These are phyloP conservation scores for Tympanuchus pallidicinctus DNA, from an alignment of 2,113 vertebrate species.

Conservation along the genomic window DNA sequence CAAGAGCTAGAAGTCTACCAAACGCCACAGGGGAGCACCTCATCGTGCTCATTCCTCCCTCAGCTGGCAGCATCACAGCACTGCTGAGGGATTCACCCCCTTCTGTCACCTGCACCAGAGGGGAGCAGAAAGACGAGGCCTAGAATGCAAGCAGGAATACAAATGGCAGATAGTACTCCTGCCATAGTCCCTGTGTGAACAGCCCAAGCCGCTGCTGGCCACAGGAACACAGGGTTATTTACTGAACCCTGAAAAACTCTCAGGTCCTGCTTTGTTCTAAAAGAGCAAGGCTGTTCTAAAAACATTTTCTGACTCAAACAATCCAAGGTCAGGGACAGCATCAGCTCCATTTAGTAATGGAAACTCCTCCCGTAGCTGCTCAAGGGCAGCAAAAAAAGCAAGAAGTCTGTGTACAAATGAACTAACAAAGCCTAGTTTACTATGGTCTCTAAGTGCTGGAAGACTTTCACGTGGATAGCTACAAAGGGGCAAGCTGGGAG, in stretches of 20 bases:
- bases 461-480: neutral
- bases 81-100: neutral
- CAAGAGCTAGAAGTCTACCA: neutral
- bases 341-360: neutral
- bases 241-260: conserved; percentile 18
- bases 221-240: neutral
- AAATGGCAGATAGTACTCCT: neutral
- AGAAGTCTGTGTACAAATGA: neutral
- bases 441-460: neutral
- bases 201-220: neutral
- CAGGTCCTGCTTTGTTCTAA: conserved; percentile 8
- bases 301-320: conserved; percentile 35
- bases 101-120: neutral
- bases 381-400: neutral
- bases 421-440: neutral
- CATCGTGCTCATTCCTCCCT: neutral
- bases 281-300: conserved; percentile 14
- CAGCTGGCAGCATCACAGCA: neutral
- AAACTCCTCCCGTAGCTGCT: neutral
- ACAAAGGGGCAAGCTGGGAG: neutral
- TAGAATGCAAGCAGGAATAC: neutral
- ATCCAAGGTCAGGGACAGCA: conserved; percentile 34
- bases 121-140: neutral
- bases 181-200: neutral
- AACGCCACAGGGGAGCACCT: neutral